phyloP scores from a whole-genome alignment of 2,888 invertebrate genomes.

The Rhynchonema sp. region DNA sequence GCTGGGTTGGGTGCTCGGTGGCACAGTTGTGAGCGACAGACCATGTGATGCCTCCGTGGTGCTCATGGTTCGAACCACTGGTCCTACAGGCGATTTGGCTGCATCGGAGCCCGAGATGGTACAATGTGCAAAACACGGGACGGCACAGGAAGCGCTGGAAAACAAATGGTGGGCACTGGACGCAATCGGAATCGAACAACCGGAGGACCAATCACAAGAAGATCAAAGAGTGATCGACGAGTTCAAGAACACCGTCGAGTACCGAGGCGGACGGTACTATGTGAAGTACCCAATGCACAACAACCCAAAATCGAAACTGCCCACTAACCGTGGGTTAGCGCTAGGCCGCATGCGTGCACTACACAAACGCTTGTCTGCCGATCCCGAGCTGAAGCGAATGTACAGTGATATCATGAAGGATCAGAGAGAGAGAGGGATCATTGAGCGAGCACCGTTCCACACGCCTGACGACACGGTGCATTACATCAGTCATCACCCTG shows the following conservation, averaged over 20 bases:
- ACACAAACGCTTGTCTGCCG: neutral
- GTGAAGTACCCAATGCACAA: neutral
- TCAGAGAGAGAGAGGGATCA: neutral
- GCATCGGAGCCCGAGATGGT: too few species aligned
- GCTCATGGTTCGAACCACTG: too few species aligned
- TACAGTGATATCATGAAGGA: neutral
- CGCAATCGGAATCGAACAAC: too few species aligned
- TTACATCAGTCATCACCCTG: constrained; percentile 21
- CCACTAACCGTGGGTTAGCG: neutral
- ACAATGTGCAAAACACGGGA: too few species aligned
- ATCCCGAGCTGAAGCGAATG: neutral
- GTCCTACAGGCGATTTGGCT: too few species aligned
- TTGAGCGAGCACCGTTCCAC: neutral
- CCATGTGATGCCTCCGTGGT: too few species aligned
- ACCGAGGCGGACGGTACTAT: neutral
- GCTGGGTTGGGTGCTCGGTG: too few species aligned
- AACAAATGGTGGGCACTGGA: too few species aligned
- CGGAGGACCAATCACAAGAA: neutral
- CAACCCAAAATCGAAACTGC: neutral
- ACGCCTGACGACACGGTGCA: neutral
- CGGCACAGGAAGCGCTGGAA: too few species aligned
- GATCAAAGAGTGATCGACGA: neutral
- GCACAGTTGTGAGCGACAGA: too few species aligned
- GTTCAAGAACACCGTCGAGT: neutral
- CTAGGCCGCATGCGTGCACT: neutral